Percentiles rank a stretch among this genome's conserved stretches.
phyloP scores from a whole-genome alignment of 2,797 vertebrate genomes.

The Natrix natrix region DNA sequence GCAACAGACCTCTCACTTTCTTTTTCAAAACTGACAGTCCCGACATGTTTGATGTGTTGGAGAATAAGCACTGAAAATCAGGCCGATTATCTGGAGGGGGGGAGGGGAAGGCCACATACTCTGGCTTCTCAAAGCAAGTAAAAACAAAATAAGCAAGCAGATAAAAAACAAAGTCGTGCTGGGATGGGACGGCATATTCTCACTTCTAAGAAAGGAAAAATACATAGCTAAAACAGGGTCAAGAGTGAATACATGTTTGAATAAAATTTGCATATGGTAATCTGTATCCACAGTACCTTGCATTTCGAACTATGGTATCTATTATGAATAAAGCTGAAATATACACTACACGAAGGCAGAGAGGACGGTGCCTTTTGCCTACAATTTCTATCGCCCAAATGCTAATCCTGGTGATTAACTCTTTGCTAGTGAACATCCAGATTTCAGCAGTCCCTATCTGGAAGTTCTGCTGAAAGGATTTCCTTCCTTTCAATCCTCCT shows the following conservation, averaged over 20 bases:
- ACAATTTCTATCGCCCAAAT: neutral
- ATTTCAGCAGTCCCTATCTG: neutral
- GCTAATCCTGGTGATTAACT: neutral
- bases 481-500: neutral
- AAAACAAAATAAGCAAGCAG: neutral
- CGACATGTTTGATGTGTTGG: neutral
- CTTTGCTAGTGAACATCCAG: neutral
- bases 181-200: neutral
- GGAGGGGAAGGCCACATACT: neutral
- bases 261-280: neutral
- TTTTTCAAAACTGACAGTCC: neutral
- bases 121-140: neutral
- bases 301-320: neutral
- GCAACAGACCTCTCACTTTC: neutral
- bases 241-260: neutral
- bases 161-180: neutral
- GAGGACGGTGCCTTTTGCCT: neutral
- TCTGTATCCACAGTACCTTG: neutral
- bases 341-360: neutral
- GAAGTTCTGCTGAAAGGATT: neutral
- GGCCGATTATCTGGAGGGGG: neutral
- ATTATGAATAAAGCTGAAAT: neutral
- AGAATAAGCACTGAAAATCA: neutral
- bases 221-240: neutral
- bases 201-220: neutral